Evolutionary conservation across 2,888 invertebrate genomes (phyloP), one percentile per base, ranked within the genome.

Genomic region (Epinotia brunnichana): DNA sequence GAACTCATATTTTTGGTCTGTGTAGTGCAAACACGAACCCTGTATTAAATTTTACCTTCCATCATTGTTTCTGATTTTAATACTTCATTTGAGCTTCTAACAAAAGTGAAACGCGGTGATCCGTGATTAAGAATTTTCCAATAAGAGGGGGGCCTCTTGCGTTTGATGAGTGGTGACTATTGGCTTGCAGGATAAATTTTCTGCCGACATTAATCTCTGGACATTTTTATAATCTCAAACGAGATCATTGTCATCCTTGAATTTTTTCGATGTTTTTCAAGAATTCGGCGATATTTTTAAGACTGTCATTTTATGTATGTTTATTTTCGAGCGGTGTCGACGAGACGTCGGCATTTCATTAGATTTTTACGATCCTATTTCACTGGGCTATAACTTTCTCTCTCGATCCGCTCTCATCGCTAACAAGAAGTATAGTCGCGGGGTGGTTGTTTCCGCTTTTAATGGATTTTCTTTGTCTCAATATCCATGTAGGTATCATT

Each of bases 341-440:
- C 79, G 79, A 76, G 73, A 75, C 74, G 77, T 79, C 78, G 81
- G 78, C 80, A 80, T 86, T 86, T 86, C 81, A 80, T 85, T 84
- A 83, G 77, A 78, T 79, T 85, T 88, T 89, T 86, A 88, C 83
- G 85, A 84, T 76, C 77, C 78, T 77, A 80, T 85, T 85, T 80
- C 77, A 76, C 75, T 79, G 74, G 74, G 79, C 76, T 80, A 79
- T 80, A 82, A 82, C 81, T 81, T 83, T 79, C 77, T 77, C 78
- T 80, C 79, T 82, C 69, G 66, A 74, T 67, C 74, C 70, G 68
- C 69, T 76, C 76, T 68, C 75, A 77, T 79, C 77, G 77, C 77
- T 78, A 81, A 81, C 77, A 81, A 81, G 79, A 83, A 79, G 79
- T 83, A 75, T 82, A 80, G 79, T 77, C 75, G 60, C 73, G 72